Base-by-base conservation (phyloP, 2,888 invertebrate species). In the Drosophila sordidapex region DNA sequence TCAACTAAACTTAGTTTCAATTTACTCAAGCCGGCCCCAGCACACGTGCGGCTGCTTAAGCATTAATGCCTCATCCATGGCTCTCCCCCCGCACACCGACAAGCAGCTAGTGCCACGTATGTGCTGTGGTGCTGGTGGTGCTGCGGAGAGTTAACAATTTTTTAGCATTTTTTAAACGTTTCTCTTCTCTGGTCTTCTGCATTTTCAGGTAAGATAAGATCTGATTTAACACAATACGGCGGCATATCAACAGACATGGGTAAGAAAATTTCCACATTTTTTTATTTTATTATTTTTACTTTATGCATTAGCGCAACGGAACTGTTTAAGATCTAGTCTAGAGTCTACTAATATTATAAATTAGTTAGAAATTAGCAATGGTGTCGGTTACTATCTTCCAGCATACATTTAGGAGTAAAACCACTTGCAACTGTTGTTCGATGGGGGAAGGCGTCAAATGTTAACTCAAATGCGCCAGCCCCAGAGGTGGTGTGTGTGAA, bases 151-250 rank as follows among this genome's bases (percentile, higher is more conserved):
- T 72, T 70, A 82, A 82, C 87, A 72, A 76, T 85, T 78, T 87
- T 65, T 70, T 68, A 79, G 36, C 83, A 87, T 83, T 78, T 79
- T 85, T 82, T 76, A 85, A 87, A 84, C 82, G 84, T 85, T 87
- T 78, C 84, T 89, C 72, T 72, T 72, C 77, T 74, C 78, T 87
- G 72, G 54, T 70, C 73, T 84, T 79, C 67, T 76, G 68, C 74
- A 75, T 74, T 91, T 91, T 76, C 84, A 91, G 91, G 91, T 91
- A 91, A 91, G 91, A 91, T 91, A 91, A 91, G 91, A 91, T 92
- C 91, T 86, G 91, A 91, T 91, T 92, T 91, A 91, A 92, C 91
- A 91, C 91, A 91, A 91, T 91, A 91, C 85, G 92, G 92, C 91
- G 91, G 91, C 89, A 92, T 91, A 90, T 91, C 91, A 92, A 90